phyloP scores from a whole-genome alignment of 1,140 invertebrate genomes.

The Drosophila rhopaloa region DNA sequence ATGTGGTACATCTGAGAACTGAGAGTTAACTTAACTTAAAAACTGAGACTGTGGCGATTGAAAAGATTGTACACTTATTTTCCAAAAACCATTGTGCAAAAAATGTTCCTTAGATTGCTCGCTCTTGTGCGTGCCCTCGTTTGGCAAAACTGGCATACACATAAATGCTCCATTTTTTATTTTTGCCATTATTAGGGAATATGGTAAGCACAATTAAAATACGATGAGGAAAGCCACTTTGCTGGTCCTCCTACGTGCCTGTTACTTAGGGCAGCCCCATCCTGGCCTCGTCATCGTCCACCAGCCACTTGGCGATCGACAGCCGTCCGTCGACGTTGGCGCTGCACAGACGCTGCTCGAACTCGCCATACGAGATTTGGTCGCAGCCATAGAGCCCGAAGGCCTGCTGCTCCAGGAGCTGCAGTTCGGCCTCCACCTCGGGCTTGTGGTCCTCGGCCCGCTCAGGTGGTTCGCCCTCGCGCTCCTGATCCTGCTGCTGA shows the following conservation, averaged over 20 bases:
- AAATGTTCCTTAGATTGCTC: too few relatives aligned
- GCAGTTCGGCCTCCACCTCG: conserved; percentile 35
- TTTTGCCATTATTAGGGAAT: too few relatives aligned
- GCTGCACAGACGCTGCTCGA: conserved; percentile 30
- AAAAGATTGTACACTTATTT: too few relatives aligned
- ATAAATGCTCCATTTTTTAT: too few relatives aligned
- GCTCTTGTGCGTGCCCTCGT: too few relatives aligned
- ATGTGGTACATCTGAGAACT: too few relatives aligned
- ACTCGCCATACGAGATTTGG: conserved; percentile 32
- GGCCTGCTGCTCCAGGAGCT: conserved; percentile 38
- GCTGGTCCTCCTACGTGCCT: not conserved
- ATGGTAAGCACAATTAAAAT: too few relatives aligned
- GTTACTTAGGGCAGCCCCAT: not conserved
- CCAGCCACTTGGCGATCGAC: conserved; percentile 51
- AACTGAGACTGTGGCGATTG: too few relatives aligned
- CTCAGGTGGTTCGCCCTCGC: not conserved
- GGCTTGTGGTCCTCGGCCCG: not conserved
- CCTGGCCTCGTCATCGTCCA: not conserved
- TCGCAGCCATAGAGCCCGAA: conserved; percentile 9
- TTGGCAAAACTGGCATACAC: too few relatives aligned
- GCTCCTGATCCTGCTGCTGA: not conserved
- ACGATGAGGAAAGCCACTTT: too few relatives aligned
- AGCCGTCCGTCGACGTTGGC: conserved; percentile 31
- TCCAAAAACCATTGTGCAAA: too few relatives aligned
- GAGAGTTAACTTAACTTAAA: too few relatives aligned